Base-by-base conservation (phyloP, 1,140 invertebrate species). In the Atta cephalotes region DNA sequence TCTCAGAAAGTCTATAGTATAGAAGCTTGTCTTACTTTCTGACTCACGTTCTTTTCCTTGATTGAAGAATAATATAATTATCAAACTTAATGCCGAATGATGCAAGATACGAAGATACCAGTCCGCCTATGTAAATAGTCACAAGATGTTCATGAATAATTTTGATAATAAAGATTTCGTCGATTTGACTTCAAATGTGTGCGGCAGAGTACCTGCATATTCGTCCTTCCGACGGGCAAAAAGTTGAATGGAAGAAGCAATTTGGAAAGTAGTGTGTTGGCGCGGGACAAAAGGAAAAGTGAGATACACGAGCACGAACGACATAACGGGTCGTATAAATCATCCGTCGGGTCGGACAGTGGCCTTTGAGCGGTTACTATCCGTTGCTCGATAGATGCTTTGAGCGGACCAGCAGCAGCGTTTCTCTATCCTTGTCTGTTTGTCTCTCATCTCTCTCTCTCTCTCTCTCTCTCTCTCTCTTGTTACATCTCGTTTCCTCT, bases 271-370 rank as follows among this genome's bases (percentile, higher is more conserved):
- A 56, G 78, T 85, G 90, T 87, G 86, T 14, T 76, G 62, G 78
- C 81, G 60, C 86, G 72, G 80, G 88, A 91, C 87, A 93, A 92
- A 92, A 92, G 93, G 92, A 94, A 94, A 94, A 94, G 93, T 94
- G 93, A 93, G 90, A 77, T 68, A 51, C 35, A 74, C 74, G 76
- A 77, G 63, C 18, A 90, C 74, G 79, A 78, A 89, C 87, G 90
- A 87, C 88, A 92, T 94, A 93, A 93, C 92, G 92, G 93, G 86
- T 91, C 90, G 88, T 90, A 93, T 94, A 94, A 93, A 94, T 94
- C 93, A 94, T 93, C 86, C 88, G 91, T 70, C 89, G 87, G 88
- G 88, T 93, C 93, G 92, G 92, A 82, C 93, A 93, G 90, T 93
- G 92, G 92, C 92, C 92, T 93, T 92, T 93, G 87, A 90, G 87